A percentile compares a stretch with the other conserved stretches of the same genome.
These are phyloP conservation scores for Epizoanthus illoricatus DNA, from an alignment of 92 coral and sea anemone species.

Conservation along the genomic window DNA sequence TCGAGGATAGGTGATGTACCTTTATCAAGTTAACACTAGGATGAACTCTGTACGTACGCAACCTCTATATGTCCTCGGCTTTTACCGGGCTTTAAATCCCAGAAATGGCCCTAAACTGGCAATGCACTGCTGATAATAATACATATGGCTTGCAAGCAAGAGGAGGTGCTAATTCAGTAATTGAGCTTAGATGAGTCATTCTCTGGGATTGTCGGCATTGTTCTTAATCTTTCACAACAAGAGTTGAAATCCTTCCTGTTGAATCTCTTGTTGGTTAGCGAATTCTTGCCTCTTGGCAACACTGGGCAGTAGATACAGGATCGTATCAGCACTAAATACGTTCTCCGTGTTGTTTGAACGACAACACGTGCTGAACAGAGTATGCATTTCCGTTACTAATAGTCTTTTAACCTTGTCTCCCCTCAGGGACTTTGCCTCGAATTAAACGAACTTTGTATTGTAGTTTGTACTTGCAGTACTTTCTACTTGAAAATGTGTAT, in stretches of 20 bases:
- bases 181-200: conserved; percentile 33
- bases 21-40: conserved; percentile 30
- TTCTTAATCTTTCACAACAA: conserved; percentile 40
- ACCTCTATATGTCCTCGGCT: conserved; percentile 32
- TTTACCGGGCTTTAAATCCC: background rate
- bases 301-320: background rate
- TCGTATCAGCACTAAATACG: background rate
- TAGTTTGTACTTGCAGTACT: conserved; percentile 1
- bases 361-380: conserved; percentile 28
- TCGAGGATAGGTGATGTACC: conserved; percentile 28
- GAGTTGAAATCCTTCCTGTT: conserved; percentile 17
- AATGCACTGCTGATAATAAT: conserved; percentile 18
- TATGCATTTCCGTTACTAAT: conserved; percentile 41
- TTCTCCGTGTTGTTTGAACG: background rate
- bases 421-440: conserved; percentile 30
- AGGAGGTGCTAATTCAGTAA: conserved; percentile 41
- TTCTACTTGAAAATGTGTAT: conserved; percentile 27
- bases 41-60: background rate
- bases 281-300: conserved; percentile 8
- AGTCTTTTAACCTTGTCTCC: conserved; percentile 26
- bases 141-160: conserved; percentile 28
- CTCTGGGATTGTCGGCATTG: conserved; percentile 37
- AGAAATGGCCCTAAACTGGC: background rate
- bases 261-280: background rate
- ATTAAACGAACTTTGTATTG: no score